phyloP scores from a whole-genome alignment of 2,113 vertebrate genomes.

The rabbit (Oryctolagus cuniculus) region mOryCun1.1 NC_091438.1:158245501-158246000 shows the following conservation, averaged over 20 bases:
- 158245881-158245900: background rate
- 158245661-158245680: slow-evolving; percentile 99
- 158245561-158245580: background rate
- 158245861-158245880: slow-evolving; percentile 10
- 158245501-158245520: background rate
- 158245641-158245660: slow-evolving; percentile 99
- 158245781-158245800: slow-evolving; percentile 7
- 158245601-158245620: slow-evolving; percentile 51
- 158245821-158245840: slow-evolving; percentile 18
- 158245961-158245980: background rate
- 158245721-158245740: slow-evolving; percentile 93
- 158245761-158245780: slow-evolving; percentile 45
- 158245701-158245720: slow-evolving; percentile 95
- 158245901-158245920: background rate
- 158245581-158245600: background rate
- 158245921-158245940: background rate
- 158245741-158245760: background rate
- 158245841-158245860: background rate
- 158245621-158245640: slow-evolving; percentile 94
- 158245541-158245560: background rate
- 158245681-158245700: slow-evolving; percentile 99
- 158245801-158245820: slow-evolving; percentile 36
- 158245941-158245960: background rate
- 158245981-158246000: background rate
- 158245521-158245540: slow-evolving; percentile 30